phyloP scores from a whole-genome alignment of 2,113 vertebrate species.

The Macroglossus sobrinus region DNA sequence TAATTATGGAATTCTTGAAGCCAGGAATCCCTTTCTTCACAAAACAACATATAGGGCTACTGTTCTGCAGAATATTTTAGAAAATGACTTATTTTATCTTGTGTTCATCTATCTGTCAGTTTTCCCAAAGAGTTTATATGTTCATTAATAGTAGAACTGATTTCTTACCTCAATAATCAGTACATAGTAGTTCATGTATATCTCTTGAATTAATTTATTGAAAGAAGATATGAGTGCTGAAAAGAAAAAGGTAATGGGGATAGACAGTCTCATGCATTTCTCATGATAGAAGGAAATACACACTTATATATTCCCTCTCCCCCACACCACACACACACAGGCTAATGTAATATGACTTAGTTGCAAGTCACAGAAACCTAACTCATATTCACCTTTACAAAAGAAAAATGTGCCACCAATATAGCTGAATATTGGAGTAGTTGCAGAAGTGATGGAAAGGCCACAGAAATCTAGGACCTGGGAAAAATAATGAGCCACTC shows the following conservation, averaged over 20 bases:
- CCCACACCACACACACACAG: too few relatives aligned
- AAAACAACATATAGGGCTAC: background rate
- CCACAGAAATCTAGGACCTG: background rate
- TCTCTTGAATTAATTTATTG: background rate
- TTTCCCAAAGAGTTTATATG: background rate
- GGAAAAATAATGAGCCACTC: background rate
- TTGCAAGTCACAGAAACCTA: background rate
- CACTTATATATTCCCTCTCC: background rate
- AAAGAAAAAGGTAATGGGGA: background rate
- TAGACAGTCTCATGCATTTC: background rate
- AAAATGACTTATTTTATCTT: background rate
- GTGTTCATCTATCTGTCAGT: background rate
- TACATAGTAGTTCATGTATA: background rate
- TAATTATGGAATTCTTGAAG: background rate
- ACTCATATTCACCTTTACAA: background rate
- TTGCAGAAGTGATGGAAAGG: background rate
- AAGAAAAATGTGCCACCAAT: background rate
- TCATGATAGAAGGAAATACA: background rate
- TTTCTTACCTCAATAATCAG: background rate
- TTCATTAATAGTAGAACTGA: background rate
- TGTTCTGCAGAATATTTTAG: background rate
- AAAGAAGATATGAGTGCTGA: background rate
- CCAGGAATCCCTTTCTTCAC: background rate
- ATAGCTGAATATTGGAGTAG: too few relatives aligned
- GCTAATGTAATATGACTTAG: background rate